Evolutionary conservation across 2,113 vertebrate species (phyloP), one percentile per base, ranked within the genome.

Genomic region (Gorsachius goisagi): DNA sequence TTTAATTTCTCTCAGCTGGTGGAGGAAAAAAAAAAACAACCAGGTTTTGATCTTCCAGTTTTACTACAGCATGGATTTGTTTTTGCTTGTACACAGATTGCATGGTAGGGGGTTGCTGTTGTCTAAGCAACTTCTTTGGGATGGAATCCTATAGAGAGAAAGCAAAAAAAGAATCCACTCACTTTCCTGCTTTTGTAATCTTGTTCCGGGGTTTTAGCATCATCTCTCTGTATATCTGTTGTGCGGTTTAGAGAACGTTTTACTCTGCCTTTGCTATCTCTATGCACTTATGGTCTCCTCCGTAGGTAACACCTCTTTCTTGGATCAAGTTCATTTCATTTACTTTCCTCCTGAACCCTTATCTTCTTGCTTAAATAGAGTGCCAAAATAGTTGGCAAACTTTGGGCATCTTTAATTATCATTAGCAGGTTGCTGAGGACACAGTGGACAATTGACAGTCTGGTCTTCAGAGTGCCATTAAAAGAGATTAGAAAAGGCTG

Each of bases 401-500:
- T 81, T 69, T 18, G 59, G n/a, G 56, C 72, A 92, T 96, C 96
- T 96, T 96, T 78, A 96, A 97, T 96, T 96, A 93, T 94, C 95
- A 94, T 96, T 94, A 97, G 89, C 72, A 91, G 92, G 95, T 95
- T 94, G 88, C 91, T 93, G 83, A 84, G 87, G 96, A 95, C 76
- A 96, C 75, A 93, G 78, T 11, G 44, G 60, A 96, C 96, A 96
- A 93, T 91, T 80, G 89, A 90, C 6, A 18, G 72, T 69, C 88
- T 94, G 85, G 93, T 95, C 93, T 85, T 97, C 91, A 79, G 58
- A 93, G 86, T 85, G 62, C 88, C 75, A 92, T 96, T 94, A 95
- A 95, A 92, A 78, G 68, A 95, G 94, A 94, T 92, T 94, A 96
- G 96, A 98, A 97, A 96, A 90, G 93, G 62, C 90, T 96, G 59